These are phyloP conservation scores for Psittacara wagleri DNA, from an alignment of 2,113 vertebrate genomes.

Conservation along the genomic window DNA sequence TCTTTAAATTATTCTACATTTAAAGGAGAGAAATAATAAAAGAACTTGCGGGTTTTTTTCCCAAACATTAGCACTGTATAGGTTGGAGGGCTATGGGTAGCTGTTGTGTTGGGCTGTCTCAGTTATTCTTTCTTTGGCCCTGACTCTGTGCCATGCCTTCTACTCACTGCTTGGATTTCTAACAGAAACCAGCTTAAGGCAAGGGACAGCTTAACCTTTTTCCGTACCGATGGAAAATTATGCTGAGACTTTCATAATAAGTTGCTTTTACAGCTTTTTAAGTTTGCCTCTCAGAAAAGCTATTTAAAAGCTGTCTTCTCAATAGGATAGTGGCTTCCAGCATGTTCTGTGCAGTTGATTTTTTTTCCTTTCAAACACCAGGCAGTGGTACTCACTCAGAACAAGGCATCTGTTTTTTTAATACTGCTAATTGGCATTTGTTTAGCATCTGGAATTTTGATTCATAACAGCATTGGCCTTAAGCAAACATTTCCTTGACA, in stretches of 20 bases:
- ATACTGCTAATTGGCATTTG: conserved; percentile 57
- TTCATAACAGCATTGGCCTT: conserved; percentile 42
- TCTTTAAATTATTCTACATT: background rate
- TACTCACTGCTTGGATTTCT: background rate
- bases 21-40: background rate
- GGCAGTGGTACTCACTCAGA: conserved; percentile 26
- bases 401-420: conserved; percentile 54
- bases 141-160: conserved; percentile 28
- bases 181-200: conserved; percentile 50
- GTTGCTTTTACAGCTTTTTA: conserved; percentile 61
- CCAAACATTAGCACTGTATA: background rate
- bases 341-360: background rate
- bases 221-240: conserved; percentile 46
- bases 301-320: conserved; percentile 58
- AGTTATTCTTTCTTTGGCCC: background rate
- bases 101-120: background rate
- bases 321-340: conserved; percentile 52
- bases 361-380: background rate
- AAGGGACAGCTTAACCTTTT: conserved; percentile 63
- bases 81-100: background rate
- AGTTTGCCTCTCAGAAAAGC: conserved; percentile 30
- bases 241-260: conserved; percentile 59
- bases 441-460: conserved; percentile 63
- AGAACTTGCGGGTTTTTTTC: background rate
- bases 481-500: background rate